Conservation (phyloP, 92 coral and sea anemone genomes). For the Bergia sp. region DNA sequence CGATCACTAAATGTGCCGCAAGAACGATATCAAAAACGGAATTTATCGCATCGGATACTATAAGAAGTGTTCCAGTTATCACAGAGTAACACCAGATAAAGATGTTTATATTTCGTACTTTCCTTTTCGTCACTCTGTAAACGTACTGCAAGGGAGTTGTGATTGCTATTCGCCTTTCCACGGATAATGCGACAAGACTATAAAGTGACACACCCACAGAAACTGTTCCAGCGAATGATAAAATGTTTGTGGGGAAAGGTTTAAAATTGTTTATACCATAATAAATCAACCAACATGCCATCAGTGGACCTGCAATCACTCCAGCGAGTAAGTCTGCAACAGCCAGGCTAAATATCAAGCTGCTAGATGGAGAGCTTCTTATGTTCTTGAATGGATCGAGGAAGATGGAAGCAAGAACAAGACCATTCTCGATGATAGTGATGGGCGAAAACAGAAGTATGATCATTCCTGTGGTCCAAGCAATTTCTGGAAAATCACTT, state of each 20-base stretch:
- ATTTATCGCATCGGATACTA: too few species aligned
- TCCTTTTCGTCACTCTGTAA: not conserved
- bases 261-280: not conserved
- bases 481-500: not conserved
- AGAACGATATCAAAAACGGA: not conserved
- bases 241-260: not conserved
- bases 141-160: not conserved
- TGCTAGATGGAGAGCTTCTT: conserved; percentile 8
- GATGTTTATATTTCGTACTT: not conserved
- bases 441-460: not conserved
- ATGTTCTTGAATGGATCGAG: conserved; percentile 10
- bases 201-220: not conserved
- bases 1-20: not conserved
- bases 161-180: not conserved
- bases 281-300: not conserved
- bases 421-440: not conserved
- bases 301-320: not conserved
- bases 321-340: conserved; percentile 12
- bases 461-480: not conserved
- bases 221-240: not conserved
- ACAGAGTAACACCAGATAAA: not conserved
- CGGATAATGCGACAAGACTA: not conserved
- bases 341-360: not conserved
- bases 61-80: not conserved
- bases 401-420: not conserved